Evolutionary conservation across 2,888 invertebrate genomes (phyloP), one percentile per base, ranked within the genome.

Genomic region (Asteroscopus sphinx): DNA sequence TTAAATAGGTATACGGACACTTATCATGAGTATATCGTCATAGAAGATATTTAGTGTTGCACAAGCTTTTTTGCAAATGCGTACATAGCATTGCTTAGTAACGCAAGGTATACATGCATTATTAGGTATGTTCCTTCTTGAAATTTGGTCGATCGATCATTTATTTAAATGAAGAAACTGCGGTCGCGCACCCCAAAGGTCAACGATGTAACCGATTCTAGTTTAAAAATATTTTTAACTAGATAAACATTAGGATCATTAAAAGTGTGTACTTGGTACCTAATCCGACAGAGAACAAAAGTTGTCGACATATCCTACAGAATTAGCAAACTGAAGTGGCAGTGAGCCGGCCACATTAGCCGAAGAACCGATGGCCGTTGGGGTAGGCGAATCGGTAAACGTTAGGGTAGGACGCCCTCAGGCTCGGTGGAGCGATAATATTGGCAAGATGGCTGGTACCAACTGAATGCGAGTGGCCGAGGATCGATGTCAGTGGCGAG

Each of bases 101-200:
- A 16, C 12, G 11, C 21, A 30, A 30, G 39, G 13, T 26, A 39
- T 21, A 30, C 15, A 17, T 13, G 12, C 21, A 21, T 46, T 41
- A 46, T 48, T 51, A 16, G 37, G n/a, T n/a, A n/a, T n/a, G 32
- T 39, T 39, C 42, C 17, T 52, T n/a, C 25, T 39, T 56, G 58
- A 53, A 58, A 62, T 59, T 61, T 61, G 46, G 49, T 54, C 46
- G 36, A 64, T 76, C 52, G 33, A 57, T 56, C 65, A 66, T 53
- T 21, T 6, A 35, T 53, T 59, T 25, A 36, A 47, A 47, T 75
- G 67, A 60, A 58, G 67, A 72, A 75, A 79, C 44, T 44, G 55
- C 36, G 61, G 45, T 42, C 45, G 45, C 28, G 55, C 37, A 32
- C 16, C 15, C 26, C 52, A 79, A 76, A 79, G 75, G 73, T 79